A percentile compares a stretch with the other conserved stretches of the same genome.
Conservation (phyloP, 2,888 invertebrate species). For the Eudasyphora cyanicolor region DNA sequence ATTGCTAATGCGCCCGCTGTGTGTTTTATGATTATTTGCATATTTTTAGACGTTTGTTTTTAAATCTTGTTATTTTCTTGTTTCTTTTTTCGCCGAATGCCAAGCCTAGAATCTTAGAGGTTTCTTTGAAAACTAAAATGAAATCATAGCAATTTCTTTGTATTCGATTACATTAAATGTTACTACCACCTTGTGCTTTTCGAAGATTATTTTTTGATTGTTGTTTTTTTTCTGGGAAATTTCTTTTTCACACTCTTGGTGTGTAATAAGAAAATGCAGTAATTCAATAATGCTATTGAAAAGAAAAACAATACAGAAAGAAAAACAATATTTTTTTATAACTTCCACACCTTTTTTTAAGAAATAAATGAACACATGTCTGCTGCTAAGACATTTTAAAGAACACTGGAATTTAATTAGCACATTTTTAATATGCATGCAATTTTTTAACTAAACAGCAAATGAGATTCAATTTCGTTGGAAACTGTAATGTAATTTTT, state of each 20-base stretch:
- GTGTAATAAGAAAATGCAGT: not conserved
- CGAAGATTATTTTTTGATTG: not conserved
- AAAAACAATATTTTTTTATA: no score
- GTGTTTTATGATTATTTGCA: slow-evolving; percentile 46
- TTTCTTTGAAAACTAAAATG: not conserved
- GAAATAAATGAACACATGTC: no score
- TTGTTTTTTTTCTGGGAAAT: not conserved
- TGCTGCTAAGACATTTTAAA: no score
- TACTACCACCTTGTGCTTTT: not conserved
- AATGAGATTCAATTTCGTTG: no score
- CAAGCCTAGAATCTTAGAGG: no score
- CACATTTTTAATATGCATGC: no score
- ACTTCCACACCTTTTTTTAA: no score
- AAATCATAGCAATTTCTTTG: not conserved
- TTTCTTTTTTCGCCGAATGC: not conserved
- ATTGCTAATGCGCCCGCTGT: slow-evolving; percentile 44
- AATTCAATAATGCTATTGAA: not conserved
- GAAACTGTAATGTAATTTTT: no score
- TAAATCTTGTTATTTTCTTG: not conserved
- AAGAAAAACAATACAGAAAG: no score
- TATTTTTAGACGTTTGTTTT: slow-evolving; percentile 46
- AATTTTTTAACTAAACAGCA: no score
- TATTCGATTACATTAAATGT: not conserved
- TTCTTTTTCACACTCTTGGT: not conserved
- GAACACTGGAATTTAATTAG: no score